Percentiles rank a stretch among this genome's conserved stretches.
These are phyloP conservation scores for Tachina fera DNA, from an alignment of 2,888 invertebrate species.

Conservation along the genomic window DNA sequence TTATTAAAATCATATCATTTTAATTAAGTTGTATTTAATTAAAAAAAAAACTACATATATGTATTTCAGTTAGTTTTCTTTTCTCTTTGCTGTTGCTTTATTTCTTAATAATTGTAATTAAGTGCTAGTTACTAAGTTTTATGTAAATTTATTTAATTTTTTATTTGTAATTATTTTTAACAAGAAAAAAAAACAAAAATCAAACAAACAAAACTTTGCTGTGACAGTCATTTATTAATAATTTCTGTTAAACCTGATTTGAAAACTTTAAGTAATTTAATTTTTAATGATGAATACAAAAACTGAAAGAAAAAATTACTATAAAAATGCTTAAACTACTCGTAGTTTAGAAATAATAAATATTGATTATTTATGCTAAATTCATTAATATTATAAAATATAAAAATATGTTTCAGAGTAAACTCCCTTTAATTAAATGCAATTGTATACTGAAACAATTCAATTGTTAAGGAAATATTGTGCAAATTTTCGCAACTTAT, in stretches of 20 bases:
- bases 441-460: background rate
- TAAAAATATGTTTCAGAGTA: background rate
- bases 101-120: background rate
- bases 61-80: background rate
- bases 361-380: constrained; percentile 33
- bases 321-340: constrained; percentile 16
- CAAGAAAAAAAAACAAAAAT: constrained; percentile 21
- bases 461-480: background rate
- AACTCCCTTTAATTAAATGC: background rate
- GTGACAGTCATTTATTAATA: constrained; percentile 58
- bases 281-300: constrained; percentile 24
- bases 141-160: constrained; percentile 10
- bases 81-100: too few relatives aligned
- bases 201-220: constrained; percentile 73
- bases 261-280: constrained; percentile 26
- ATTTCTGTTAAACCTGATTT: background rate
- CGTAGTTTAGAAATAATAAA: constrained; percentile 13
- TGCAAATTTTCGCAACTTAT: background rate
- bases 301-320: constrained; percentile 1
- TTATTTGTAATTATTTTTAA: constrained; percentile 25
- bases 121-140: background rate
- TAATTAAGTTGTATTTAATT: constrained; percentile 23
- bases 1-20: constrained; percentile 57
- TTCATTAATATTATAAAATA: constrained; percentile 11
- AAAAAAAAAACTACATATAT: background rate